Evolutionary conservation across 2,797 vertebrate genomes (phyloP).

Genomic region (Cuniculus paca): DNA sequence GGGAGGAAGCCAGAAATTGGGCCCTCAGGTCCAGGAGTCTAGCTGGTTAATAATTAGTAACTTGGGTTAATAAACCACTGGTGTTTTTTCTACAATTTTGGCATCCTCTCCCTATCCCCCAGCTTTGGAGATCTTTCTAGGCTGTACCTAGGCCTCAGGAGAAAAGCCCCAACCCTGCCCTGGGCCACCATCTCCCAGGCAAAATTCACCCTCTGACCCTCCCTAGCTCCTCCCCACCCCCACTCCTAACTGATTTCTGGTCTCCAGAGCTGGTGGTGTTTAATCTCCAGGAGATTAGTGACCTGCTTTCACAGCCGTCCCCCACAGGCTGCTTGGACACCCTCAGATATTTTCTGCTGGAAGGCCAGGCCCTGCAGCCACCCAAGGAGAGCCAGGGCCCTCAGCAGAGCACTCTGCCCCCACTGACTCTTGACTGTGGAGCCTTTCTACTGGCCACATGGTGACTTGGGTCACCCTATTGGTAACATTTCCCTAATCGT

Average conservation of each 20-base stretch:
- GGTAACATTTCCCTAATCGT: background rate
- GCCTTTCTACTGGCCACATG: background rate
- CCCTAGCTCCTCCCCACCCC: background rate
- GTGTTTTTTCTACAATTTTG: background rate
- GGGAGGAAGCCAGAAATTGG: background rate
- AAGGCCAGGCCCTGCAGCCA: background rate
- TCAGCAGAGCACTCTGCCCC: background rate
- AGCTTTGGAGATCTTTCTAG: slow-evolving; percentile 16
- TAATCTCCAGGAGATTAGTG: slow-evolving; percentile 85
- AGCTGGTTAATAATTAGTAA: slow-evolving; percentile 78
- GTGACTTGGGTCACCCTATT: background rate
- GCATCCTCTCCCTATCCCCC: background rate
- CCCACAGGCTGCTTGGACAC: background rate
- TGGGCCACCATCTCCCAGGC: background rate
- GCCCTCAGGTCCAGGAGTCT: slow-evolving; percentile 44
- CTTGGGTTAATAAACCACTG: slow-evolving; percentile 67
- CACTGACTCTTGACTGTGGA: background rate
- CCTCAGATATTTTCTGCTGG: background rate
- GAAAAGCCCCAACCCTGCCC: background rate
- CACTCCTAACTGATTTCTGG: slow-evolving; percentile 22
- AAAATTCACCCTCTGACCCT: background rate
- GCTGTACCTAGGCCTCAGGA: background rate
- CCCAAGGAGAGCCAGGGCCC: background rate
- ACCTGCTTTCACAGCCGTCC: slow-evolving; percentile 59
- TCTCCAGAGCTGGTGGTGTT: slow-evolving; percentile 38